phyloP scores from a whole-genome alignment of 2,113 vertebrate species.

The Trogon surrucura region DNA sequence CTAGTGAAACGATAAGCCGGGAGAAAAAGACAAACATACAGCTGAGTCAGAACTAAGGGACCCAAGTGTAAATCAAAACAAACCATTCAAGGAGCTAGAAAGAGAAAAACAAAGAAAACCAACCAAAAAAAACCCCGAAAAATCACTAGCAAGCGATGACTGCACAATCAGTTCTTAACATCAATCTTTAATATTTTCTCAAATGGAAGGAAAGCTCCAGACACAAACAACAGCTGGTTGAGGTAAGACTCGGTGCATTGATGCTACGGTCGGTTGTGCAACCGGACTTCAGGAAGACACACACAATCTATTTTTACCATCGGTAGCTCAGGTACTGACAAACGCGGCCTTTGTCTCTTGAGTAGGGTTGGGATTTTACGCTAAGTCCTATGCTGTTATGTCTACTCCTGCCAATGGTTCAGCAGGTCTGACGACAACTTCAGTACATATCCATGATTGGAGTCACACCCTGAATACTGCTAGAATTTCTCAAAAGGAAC shows the following conservation, averaged over 20 bases:
- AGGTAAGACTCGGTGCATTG: not conserved
- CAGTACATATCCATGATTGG: not conserved
- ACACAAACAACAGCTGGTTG: not conserved
- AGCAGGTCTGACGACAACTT: not conserved
- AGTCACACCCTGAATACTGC: not conserved
- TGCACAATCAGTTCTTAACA: not conserved
- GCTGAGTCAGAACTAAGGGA: not conserved
- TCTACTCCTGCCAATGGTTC: not conserved
- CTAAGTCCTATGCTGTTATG: fast-evolving
- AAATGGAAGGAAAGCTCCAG: not conserved
- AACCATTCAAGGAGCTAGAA: not conserved
- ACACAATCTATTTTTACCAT: not conserved
- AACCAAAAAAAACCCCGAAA: not conserved
- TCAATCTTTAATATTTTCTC: not conserved
- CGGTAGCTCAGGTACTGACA: not conserved
- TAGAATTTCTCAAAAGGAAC: not conserved
- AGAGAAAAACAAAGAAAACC: not conserved
- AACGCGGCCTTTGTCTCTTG: fast-evolving
- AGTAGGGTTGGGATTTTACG: not conserved
- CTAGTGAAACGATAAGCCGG: not conserved
- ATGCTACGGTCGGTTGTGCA: fast-evolving
- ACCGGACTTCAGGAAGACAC: not conserved
- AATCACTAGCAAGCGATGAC: not conserved
- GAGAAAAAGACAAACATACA: not conserved
- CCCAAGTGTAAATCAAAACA: not conserved